These are phyloP conservation scores for Ormyrus nitidulus DNA, from an alignment of 2,888 invertebrate genomes.

Conservation along the genomic window DNA sequence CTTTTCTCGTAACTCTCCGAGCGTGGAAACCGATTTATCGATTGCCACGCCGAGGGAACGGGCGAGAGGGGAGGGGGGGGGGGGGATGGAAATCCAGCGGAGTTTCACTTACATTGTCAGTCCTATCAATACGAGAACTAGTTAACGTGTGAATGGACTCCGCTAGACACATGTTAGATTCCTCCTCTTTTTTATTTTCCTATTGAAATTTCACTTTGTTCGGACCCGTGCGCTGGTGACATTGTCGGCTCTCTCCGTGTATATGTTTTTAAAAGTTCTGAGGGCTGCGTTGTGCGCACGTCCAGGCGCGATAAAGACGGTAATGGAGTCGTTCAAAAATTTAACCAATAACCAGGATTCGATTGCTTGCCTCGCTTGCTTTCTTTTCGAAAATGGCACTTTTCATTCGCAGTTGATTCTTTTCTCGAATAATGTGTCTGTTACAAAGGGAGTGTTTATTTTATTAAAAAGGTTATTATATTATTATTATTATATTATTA, in stretches of 20 bases:
- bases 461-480: too few relatives aligned
- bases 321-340: conserved; percentile 26
- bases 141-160: conserved; percentile 52
- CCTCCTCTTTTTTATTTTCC: conserved; percentile 16
- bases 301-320: conserved; percentile 15
- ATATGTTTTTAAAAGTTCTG: conserved; percentile 36
- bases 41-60: conserved; percentile 24
- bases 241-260: not conserved
- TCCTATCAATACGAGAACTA: conserved; percentile 49
- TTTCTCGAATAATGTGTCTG: too few relatives aligned
- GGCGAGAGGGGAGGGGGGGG: not conserved
- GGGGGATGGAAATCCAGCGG: conserved; percentile 29
- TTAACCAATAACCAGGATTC: conserved; percentile 11
- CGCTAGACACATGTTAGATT: conserved; percentile 49
- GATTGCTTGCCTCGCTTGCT: not conserved
- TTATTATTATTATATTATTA: too few relatives aligned
- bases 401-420: too few relatives aligned
- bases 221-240: not conserved
- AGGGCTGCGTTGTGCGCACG: not conserved
- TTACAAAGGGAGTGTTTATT: too few relatives aligned
- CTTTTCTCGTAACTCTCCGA: conserved; percentile 53
- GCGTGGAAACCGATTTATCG: conserved; percentile 63
- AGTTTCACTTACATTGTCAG: conserved; percentile 46
- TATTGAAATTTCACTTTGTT: conserved; percentile 45
- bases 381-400: not conserved